Conservation (phyloP, 2,888 invertebrate species). For the Clanis bilineata region DNA sequence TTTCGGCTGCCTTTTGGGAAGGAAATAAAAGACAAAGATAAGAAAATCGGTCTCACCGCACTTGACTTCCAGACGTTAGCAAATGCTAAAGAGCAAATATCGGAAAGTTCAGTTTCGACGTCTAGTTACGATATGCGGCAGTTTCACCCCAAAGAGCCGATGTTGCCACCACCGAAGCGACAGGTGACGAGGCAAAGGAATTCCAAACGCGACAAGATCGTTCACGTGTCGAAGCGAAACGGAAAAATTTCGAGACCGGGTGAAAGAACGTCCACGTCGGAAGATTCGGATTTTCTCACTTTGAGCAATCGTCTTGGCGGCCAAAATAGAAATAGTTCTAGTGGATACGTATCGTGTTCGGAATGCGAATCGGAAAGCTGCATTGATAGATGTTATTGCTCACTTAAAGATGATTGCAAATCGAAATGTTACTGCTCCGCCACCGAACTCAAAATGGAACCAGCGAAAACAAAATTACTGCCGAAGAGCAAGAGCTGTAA, state of each 20-base stretch:
- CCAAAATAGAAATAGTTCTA: slow-evolving; percentile 84
- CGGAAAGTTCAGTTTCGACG: slow-evolving; percentile 84
- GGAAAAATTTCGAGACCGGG: slow-evolving; percentile 77
- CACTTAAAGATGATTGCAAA: slow-evolving; percentile 83
- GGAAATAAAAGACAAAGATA: slow-evolving; percentile 61
- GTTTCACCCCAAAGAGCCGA: slow-evolving; percentile 81
- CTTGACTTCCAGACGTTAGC: slow-evolving; percentile 47
- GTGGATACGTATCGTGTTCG: slow-evolving; percentile 92
- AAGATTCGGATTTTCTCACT: slow-evolving; percentile 83
- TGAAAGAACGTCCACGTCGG: slow-evolving; percentile 83
- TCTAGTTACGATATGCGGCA: slow-evolving; percentile 84
- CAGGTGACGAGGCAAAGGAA: slow-evolving; percentile 67
- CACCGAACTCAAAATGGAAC: slow-evolving; percentile 71
- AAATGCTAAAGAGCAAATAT: slow-evolving; percentile 59
- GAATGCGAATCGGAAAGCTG: slow-evolving; percentile 95
- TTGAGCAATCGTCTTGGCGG: slow-evolving; percentile 83
- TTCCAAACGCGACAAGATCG: slow-evolving; percentile 67
- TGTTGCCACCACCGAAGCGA: slow-evolving; percentile 64
- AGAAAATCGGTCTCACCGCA: slow-evolving; percentile 42
- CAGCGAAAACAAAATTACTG: slow-evolving; percentile 55
- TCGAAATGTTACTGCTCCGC: slow-evolving; percentile 85
- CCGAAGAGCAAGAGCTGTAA: slow-evolving; percentile 67
- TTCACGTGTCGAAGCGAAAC: slow-evolving; percentile 66
- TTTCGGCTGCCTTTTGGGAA: slow-evolving; percentile 84
- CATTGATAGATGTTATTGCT: slow-evolving; percentile 93